These are phyloP conservation scores for Siphonodentalium dalli DNA, from an alignment of 2,888 invertebrate genomes.

Conservation along the genomic window DNA sequence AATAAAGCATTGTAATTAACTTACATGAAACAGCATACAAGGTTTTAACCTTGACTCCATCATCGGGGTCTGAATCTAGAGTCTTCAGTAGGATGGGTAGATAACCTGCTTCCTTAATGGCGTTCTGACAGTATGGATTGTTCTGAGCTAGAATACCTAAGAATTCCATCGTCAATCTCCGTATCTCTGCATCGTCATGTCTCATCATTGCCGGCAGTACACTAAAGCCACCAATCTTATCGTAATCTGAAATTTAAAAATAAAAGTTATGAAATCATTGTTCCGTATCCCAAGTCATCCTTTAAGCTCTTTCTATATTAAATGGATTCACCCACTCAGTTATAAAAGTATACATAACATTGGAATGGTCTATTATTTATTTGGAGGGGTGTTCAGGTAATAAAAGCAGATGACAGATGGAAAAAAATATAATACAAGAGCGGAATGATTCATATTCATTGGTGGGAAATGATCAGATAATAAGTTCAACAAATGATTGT, in stretches of 20 bases:
- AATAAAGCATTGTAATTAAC: slow-evolving; percentile 41
- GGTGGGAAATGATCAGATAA: too few species aligned
- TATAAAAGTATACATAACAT: too few species aligned
- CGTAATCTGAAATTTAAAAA: slow-evolving; percentile 72
- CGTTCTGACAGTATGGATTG: slow-evolving; percentile 82
- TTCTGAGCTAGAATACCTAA: slow-evolving; percentile 85
- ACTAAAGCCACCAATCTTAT: slow-evolving; percentile 82
- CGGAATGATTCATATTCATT: too few species aligned
- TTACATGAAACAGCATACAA: slow-evolving; percentile 83
- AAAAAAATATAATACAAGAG: too few species aligned
- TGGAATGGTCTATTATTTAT: too few species aligned
- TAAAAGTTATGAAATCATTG: neutral
- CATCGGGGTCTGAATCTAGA: slow-evolving; percentile 70
- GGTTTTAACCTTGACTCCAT: slow-evolving; percentile 73
- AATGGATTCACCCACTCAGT: too few species aligned
- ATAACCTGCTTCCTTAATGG: slow-evolving; percentile 72
- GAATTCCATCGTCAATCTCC: slow-evolving; percentile 74
- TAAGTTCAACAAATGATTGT: too few species aligned
- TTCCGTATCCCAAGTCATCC: too few species aligned
- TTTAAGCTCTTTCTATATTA: too few species aligned
- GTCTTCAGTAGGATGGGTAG: slow-evolving; percentile 73
- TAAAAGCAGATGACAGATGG: too few species aligned
- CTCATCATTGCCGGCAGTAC: slow-evolving; percentile 76
- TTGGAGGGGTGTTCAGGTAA: too few species aligned
- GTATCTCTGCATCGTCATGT: slow-evolving; percentile 72